A percentile compares a stretch with the other conserved stretches of the same genome.
These are phyloP conservation scores for Pelodiscus sinensis DNA, from an alignment of 2,113 vertebrate species.

Conservation along the genomic window DNA sequence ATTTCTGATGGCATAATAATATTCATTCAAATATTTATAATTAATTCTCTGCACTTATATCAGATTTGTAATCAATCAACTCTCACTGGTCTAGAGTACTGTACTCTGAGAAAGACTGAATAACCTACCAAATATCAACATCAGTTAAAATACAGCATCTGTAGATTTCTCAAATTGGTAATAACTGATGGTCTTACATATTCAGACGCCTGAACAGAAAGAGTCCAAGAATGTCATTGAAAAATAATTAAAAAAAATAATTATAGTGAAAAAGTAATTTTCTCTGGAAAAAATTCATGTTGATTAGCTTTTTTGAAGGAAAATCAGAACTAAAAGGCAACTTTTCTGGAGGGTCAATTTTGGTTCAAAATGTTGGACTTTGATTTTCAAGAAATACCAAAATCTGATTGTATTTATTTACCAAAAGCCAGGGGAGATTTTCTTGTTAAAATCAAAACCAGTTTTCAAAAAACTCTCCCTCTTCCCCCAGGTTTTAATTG, in stretches of 20 bases:
- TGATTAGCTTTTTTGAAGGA: neutral
- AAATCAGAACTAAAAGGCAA: neutral
- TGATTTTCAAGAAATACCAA: neutral
- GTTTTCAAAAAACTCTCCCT: neutral
- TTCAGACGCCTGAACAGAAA: fast-evolving
- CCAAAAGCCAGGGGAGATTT: neutral
- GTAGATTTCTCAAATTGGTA: neutral
- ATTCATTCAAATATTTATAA: conserved; percentile 23
- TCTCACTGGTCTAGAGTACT: neutral
- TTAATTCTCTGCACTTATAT: conserved; percentile 33
- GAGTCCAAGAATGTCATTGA: neutral
- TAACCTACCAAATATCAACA: conserved; percentile 7
- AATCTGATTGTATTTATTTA: neutral
- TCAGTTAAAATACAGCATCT: neutral
- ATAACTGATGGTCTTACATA: neutral
- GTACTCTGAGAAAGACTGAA: neutral
- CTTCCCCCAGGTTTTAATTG: neutral
- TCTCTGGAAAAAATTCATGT: neutral
- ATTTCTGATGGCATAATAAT: conserved; percentile 1
- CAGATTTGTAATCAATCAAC: conserved; percentile 29
- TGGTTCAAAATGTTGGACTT: neutral
- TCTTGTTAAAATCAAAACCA: neutral
- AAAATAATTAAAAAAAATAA: neutral
- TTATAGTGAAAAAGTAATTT: neutral
- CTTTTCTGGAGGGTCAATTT: neutral